Base-by-base conservation (phyloP, 2,888 invertebrate genomes). In the Pherbina coryleti region DNA sequence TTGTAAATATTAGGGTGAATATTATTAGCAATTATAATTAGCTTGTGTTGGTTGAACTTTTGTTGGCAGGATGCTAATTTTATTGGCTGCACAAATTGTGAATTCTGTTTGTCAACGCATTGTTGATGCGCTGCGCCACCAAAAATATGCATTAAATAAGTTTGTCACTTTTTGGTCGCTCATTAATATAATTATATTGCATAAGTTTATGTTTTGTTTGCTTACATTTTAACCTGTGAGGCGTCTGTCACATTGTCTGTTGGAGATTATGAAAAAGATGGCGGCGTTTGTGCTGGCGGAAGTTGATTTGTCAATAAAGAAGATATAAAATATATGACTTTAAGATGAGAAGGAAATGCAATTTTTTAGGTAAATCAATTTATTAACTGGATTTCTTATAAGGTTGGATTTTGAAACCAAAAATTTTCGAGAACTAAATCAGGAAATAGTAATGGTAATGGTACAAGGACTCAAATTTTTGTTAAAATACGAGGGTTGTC, bases 1-100 rank as follows among this genome's bases (percentile, higher is more conserved):
- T 80, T 76, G 75, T 70, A 75, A 44, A 49, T 70, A 66, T 34
- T 31, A 60, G 82, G 81, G 81, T 82, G 81, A 80, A 81, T 80
- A 78, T 77, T 81, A 80, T 82, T 83, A 82, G 82, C 82, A 82
- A 82, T 83, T 83, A 79, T 82, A 82, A 83, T 82, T 80, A 81
- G 64, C 62, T 73, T 49, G 44, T n/a, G 60, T 73, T 51, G 49
- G 49, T 51, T 51, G 22, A 17, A n/a, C 49, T 34, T 51, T 37
- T 57, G 28, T 66, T 51, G 51, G 66, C 74, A 74, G 74, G 79
- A 83, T 82, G 82, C 81, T 83, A 82, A 82, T 83, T 82, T 81
- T 80, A 81, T 82, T 78, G 81, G 79, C 79, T 78, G 80, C 81
- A 79, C 76, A 69, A 66, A 81, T 79, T 76, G 67, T 51, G 17